These are phyloP conservation scores for Apogon talboti DNA, from an alignment of 2,797 vertebrate genomes.

Conservation along the genomic window DNA sequence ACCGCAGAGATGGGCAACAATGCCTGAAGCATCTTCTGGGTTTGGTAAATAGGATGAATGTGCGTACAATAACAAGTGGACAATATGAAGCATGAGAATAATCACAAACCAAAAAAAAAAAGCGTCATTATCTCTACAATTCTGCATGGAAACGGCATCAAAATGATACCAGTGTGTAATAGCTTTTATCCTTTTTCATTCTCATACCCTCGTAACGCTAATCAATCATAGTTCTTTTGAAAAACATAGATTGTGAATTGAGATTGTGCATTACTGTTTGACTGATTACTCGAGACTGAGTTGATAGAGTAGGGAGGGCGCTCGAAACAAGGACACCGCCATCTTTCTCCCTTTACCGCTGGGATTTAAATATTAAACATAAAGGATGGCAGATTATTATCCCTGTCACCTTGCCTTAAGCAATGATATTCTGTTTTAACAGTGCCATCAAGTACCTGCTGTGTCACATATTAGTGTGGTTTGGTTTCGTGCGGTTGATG, in stretches of 20 bases:
- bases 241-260: slow-evolving; percentile 44
- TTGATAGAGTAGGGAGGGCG: slow-evolving; percentile 66
- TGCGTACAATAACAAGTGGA: slow-evolving; percentile 12
- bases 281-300: slow-evolving; percentile 57
- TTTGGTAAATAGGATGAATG: slow-evolving; percentile 31
- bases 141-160: slow-evolving; percentile 12
- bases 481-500: slow-evolving; percentile 75
- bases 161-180: slow-evolving; percentile 5
- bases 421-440: slow-evolving; percentile 88
- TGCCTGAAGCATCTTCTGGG: slow-evolving; percentile 14
- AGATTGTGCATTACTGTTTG: slow-evolving; percentile 49
- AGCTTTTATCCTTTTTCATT: slow-evolving; percentile 23
- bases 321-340: slow-evolving; percentile 84
- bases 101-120: slow-evolving; percentile 30
- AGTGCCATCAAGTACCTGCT: slow-evolving; percentile 87
- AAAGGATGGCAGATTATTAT: slow-evolving; percentile 90
- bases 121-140: slow-evolving; percentile 19
- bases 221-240: slow-evolving; percentile 38
- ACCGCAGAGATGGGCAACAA: slow-evolving; percentile 17
- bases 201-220: slow-evolving; percentile 18
- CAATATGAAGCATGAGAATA: slow-evolving; percentile 35
- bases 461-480: slow-evolving; percentile 87
- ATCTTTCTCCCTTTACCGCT: slow-evolving; percentile 75
- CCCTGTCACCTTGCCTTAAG: slow-evolving; percentile 91
- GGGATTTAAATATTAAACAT: slow-evolving; percentile 90